A percentile compares a stretch with the other conserved stretches of the same genome.
Conservation (phyloP, 1,140 invertebrate genomes). For the Cardiocondyla obscurior region DNA sequence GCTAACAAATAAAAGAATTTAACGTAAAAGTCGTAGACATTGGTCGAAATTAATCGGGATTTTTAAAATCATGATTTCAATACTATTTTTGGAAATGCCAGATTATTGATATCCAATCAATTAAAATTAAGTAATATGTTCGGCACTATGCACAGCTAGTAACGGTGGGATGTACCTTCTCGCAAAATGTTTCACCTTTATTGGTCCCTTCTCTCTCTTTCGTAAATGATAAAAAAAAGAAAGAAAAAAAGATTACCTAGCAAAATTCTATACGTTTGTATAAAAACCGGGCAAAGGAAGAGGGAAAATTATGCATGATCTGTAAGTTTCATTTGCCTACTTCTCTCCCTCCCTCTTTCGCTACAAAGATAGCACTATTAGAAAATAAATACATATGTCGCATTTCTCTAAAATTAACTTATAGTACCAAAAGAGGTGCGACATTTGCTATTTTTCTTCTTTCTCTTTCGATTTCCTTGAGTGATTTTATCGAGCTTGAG, state of each 20-base stretch:
- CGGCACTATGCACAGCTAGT: not conserved
- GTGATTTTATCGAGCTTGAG: slow-evolving; percentile 58
- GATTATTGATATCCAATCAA: not conserved
- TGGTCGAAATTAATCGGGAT: not conserved
- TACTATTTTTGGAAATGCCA: not conserved
- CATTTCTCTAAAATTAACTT: slow-evolving; percentile 15
- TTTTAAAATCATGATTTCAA: not conserved
- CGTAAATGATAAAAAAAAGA: slow-evolving; percentile 10
- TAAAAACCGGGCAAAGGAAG: slow-evolving; percentile 35
- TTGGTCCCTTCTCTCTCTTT: not conserved
- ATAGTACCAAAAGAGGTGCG: not conserved
- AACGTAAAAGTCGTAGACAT: not conserved
- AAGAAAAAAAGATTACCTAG: slow-evolving; percentile 55
- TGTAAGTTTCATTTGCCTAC: not conserved
- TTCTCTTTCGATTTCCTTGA: not conserved
- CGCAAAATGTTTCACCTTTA: not conserved
- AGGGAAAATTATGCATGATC: not conserved
- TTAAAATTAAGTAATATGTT: slow-evolving; percentile 2
- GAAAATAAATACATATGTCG: slow-evolving; percentile 36
- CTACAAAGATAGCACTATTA: slow-evolving; percentile 47
- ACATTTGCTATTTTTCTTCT: not conserved
- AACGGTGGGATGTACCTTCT: not conserved
- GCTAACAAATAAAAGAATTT: not conserved
- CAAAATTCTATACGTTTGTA: slow-evolving; percentile 65
- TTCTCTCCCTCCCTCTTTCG: slow-evolving; percentile 1